These are phyloP conservation scores for Argynnis bischoffii DNA, from an alignment of 2,888 invertebrate species.

Conservation along the genomic window DNA sequence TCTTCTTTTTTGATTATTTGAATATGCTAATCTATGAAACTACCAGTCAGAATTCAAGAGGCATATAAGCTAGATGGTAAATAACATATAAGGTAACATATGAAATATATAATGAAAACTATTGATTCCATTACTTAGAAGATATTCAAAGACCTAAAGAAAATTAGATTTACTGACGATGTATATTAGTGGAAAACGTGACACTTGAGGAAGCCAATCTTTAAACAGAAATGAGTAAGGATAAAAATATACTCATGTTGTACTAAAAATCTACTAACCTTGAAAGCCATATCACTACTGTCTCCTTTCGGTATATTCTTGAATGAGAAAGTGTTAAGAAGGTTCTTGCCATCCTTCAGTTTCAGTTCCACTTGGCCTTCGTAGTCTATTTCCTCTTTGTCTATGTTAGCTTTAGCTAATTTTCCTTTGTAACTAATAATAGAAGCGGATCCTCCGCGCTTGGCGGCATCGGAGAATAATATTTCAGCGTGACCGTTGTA, in stretches of 20 bases:
- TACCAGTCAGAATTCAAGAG: no score
- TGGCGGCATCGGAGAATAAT: constrained; percentile 59
- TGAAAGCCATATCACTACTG: constrained; percentile 56
- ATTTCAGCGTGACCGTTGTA: constrained; percentile 60
- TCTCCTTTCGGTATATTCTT: constrained; percentile 62
- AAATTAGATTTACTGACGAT: no score
- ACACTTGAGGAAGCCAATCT: neutral
- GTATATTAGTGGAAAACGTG: no score
- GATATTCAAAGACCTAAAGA: no score
- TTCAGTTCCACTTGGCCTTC: constrained; percentile 63
- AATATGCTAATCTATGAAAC: no score
- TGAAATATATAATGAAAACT: no score
- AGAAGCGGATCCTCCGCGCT: constrained; percentile 65
- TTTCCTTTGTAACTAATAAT: constrained; percentile 63
- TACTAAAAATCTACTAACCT: constrained; percentile 50
- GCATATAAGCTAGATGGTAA: neutral
- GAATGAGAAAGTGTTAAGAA: constrained; percentile 55
- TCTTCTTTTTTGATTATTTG: no score
- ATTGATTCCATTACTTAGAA: no score
- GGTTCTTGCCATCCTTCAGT: constrained; percentile 62
- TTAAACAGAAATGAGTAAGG: neutral
- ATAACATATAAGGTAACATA: neutral
- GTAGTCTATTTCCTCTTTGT: constrained; percentile 56
- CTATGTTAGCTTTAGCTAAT: constrained; percentile 56
- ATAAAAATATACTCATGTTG: neutral